Evolutionary conservation across 2,797 vertebrate species (phyloP).

Genomic region (Sebastes cheni): DNA sequence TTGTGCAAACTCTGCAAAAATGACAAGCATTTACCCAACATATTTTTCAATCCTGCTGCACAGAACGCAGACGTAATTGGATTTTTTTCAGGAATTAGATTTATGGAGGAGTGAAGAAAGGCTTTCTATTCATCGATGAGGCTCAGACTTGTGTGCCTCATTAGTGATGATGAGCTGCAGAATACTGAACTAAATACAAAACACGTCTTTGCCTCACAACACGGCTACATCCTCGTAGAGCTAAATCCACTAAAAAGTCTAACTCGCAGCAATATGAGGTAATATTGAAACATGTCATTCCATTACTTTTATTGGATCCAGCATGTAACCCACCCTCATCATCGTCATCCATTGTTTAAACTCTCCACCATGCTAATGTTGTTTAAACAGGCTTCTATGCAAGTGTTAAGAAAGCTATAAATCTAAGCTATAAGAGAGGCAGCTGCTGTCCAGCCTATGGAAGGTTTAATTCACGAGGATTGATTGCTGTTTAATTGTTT

Average conservation of each 20-base stretch:
- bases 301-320: background rate
- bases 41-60: background rate
- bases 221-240: background rate
- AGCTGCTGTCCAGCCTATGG: constrained; percentile 32
- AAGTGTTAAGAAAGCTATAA: constrained; percentile 42
- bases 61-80: constrained; percentile 27
- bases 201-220: background rate
- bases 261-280: background rate
- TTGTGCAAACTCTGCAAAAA: background rate
- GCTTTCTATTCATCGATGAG: constrained; percentile 2
- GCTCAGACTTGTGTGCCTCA: constrained; percentile 1
- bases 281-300: background rate
- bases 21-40: background rate
- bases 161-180: constrained; percentile 30
- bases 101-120: constrained; percentile 20
- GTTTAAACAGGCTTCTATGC: background rate
- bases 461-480: constrained; percentile 41
- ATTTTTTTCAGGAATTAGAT: constrained; percentile 46
- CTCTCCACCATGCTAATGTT: background rate
- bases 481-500: constrained; percentile 67
- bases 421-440: constrained; percentile 2
- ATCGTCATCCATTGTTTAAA: constrained; percentile 3
- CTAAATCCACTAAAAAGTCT: background rate
- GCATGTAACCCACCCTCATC: constrained; percentile 12
- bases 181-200: constrained; percentile 20